Conservation (phyloP, 2,113 vertebrate species). For the Bubalus kerabau region DNA sequence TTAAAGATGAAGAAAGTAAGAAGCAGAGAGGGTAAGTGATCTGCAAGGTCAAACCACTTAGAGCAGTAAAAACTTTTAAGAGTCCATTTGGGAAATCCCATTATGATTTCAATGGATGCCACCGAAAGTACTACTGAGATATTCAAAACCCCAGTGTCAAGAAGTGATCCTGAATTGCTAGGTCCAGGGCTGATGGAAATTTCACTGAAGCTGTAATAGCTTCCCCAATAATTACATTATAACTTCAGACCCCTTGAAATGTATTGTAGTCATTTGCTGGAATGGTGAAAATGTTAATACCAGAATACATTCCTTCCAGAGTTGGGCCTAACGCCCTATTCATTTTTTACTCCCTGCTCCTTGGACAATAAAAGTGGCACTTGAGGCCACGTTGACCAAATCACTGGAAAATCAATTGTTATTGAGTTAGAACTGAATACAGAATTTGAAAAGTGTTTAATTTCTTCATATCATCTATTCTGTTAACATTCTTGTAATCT, state of each 20-base stretch:
- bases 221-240: neutral
- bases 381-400: conserved; percentile 32
- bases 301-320: neutral
- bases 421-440: conserved; percentile 20
- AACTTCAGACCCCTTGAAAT: neutral
- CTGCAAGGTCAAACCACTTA: conserved; percentile 15
- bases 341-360: neutral
- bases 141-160: neutral
- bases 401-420: conserved; percentile 60
- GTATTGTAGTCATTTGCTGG: neutral
- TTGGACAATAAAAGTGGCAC: conserved; percentile 21
- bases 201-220: neutral
- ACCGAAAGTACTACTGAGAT: neutral
- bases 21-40: neutral
- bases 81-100: conserved; percentile 49
- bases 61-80: conserved; percentile 54
- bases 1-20: conserved; percentile 29
- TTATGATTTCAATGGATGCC: conserved; percentile 43
- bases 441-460: conserved; percentile 47
- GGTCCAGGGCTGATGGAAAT: neutral
- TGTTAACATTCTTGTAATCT: conserved; percentile 28
- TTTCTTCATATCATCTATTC: neutral
- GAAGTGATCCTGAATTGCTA: neutral
- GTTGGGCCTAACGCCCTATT: neutral
- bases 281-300: neutral